Base-by-base conservation (phyloP, 2,888 invertebrate species). In the Melanargia galathea region DNA sequence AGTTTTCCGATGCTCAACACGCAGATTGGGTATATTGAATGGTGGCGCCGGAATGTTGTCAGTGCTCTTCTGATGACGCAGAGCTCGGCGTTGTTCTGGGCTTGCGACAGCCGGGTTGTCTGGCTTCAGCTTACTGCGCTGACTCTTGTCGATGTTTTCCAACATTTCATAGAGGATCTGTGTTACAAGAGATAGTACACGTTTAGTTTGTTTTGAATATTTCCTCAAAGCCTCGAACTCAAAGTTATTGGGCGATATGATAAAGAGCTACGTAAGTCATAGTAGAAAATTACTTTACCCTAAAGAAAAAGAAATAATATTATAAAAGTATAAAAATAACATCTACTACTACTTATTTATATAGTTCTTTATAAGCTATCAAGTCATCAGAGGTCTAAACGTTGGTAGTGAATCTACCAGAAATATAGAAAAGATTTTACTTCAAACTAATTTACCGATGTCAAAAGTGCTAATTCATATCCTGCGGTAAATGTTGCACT, bases 121-220 rank as follows among this genome's bases (percentile, higher is more conserved):
- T 78, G 96, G 84, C 86, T 97, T 97, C 82, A 98, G 92, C 86
- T 97, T 97, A 86, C 96, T 96, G 56, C 97, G 94, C 80, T 98
- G 97, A 79, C 96, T 96, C 71, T 95, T 93, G 83, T 97, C 97
- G 70, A 97, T 97, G 78, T 94, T 95, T 76, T 96, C 96, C 76
- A 99, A 90, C 98, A 99, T 98, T 75, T 98, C 97, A 80, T 97
- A 96, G 64, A 98, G 92, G 52, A 98, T 96, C 93, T 93, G 76
- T 54, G 62, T 61, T 62, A 56, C 65, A 46, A 69, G 51, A 59
- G 18, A 51, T n/a, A 43, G 13, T 46, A 46, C 22, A 11, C 8
- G 1, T 6, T 20, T 13, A 38, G 13, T 38, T 11, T 13, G n/a
- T 11, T 10, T 49, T n/a, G n/a, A 38, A 8, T 35, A 35, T 35